Base-by-base conservation (phyloP, 2,113 vertebrate genomes). In the cattle (Bos taurus) region DNA sequence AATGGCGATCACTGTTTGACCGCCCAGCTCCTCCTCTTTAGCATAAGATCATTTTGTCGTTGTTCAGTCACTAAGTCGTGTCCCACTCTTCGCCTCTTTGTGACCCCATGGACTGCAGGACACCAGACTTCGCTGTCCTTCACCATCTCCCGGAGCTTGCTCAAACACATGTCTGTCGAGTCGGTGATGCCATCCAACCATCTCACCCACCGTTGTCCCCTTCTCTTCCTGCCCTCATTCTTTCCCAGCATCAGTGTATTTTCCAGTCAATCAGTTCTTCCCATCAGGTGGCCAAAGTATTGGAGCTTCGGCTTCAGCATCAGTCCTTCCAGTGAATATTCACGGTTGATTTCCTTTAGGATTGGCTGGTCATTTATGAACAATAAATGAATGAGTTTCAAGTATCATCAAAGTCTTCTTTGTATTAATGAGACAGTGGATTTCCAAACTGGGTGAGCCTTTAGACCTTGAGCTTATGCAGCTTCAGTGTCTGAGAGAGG, bases 1-100 rank as follows among this genome's bases (percentile, higher is more conserved):
- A 16, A 8, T 3, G 8, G n/a, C 25, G 0, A 7, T 4, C 1
- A 1, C 5, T 3, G 1, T 13, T 21, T 4, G 0, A 13, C 5
- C 57, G 15, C 19, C 60, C 25, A 4, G 5, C 14, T 52, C 81
- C 57, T 50, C 54, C 9, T 21, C 12, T 48, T 40, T 28, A 15
- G 54, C 62, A 1, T n/a, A 3, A 50, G 57, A 67, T 83, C n/a
- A 0, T 60, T 80, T 48, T 40, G 23, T 43, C 43, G 13, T 7
- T 14, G 12, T 2, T 43, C 36, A 7, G 71, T 25, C 36, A 26
- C 36, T 74, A 13, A 43, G 71, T 77, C 71, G 1, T 12, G 67
- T 40, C 19, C 10, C 67, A 23, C 67, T 77, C 71, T 77, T 13
- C 14, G 23, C 5, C 36, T 77, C 36, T 77, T 4, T 43, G 36